These are phyloP conservation scores for Tachina lurida DNA, from an alignment of 2,888 invertebrate species.

Conservation along the genomic window DNA sequence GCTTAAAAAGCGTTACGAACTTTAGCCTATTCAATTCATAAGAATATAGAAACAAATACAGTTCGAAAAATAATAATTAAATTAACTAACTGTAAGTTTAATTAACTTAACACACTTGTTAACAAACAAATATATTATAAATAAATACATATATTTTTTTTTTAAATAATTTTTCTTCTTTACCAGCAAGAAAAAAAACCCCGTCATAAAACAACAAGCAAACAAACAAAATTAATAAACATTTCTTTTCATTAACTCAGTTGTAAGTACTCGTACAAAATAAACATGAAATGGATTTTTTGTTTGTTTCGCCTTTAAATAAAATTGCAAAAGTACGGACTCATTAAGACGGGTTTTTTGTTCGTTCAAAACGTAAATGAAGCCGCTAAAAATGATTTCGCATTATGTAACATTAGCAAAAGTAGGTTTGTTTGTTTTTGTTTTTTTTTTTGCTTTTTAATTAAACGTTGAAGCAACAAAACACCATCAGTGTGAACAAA, in stretches of 20 bases:
- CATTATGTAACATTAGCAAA: slow-evolving; percentile 59
- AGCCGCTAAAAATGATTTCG: slow-evolving; percentile 7
- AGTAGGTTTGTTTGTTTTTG: neutral
- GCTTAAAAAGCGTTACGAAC: no score
- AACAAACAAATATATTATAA: slow-evolving; percentile 27
- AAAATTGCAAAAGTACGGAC: neutral
- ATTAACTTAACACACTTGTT: slow-evolving; percentile 34
- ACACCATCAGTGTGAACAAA: slow-evolving; percentile 67
- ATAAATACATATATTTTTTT: no score
- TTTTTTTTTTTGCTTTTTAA: no score
- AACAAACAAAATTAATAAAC: neutral
- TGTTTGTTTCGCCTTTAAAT: neutral
- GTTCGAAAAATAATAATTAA: no score
- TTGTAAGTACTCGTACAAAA: slow-evolving; percentile 4
- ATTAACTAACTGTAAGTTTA: slow-evolving; percentile 1
- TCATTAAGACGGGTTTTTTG: neutral
- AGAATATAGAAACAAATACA: no score
- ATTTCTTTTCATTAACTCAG: slow-evolving; percentile 5
- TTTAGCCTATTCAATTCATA: no score
- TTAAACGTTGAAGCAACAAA: slow-evolving; percentile 18
- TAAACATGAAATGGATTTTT: slow-evolving; percentile 9
- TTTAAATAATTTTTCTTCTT: slow-evolving; percentile 38
- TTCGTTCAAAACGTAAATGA: slow-evolving; percentile 23
- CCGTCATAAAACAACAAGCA: neutral
- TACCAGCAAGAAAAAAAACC: neutral